Evolutionary conservation across 2,797 vertebrate species (phyloP), one percentile per base, ranked within the genome.

Genomic region (Muscicapa comitata): DNA sequence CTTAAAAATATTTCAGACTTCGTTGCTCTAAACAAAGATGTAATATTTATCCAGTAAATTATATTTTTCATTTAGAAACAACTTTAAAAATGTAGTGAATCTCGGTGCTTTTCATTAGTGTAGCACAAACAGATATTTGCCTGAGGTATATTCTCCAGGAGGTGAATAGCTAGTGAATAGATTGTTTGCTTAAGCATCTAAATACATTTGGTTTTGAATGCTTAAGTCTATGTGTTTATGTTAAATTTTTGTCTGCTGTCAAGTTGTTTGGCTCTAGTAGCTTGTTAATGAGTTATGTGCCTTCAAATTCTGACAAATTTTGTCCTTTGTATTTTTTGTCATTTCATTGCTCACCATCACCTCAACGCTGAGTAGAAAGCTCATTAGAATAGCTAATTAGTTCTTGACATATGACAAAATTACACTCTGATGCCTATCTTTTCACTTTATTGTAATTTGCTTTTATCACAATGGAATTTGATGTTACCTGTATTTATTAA

Each of bases 381-480:
- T 88, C n/a, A 66, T 89, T 92, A 82, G 42, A 40, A 54, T 76
- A 92, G 37, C 51, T 91, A 92, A 77, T 94, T 93, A 89, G 48
- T 82, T 93, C 74, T 89, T 91, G 67, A 94, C 48, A 76, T 84
- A 38, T 35, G 75, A 90, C 63, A 70, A 59, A 82, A 73, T 76
- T 78, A 37, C 28, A n/a, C 33, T 86, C 50, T 57, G 59, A 65
- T 88, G 40, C 53, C 48, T 76, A 0, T 90, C 37, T 85, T 81
- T 90, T 38, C 14, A 70, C 33, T 73, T 95, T 21, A 35, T 90
- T 88, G 24, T 86, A 67, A 78, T 72, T 86, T 50, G 11, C 21
- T 84, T 95, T 82, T 86, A 42, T 90, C n/a, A 63, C 48, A 57
- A 12, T 47, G 45, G 48, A 81, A 63, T 84, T 88, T 77, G 58